Evolutionary conservation across 2,888 invertebrate genomes (phyloP), one percentile per base, ranked within the genome.

Genomic region (Carterocephalus palaemon): DNA sequence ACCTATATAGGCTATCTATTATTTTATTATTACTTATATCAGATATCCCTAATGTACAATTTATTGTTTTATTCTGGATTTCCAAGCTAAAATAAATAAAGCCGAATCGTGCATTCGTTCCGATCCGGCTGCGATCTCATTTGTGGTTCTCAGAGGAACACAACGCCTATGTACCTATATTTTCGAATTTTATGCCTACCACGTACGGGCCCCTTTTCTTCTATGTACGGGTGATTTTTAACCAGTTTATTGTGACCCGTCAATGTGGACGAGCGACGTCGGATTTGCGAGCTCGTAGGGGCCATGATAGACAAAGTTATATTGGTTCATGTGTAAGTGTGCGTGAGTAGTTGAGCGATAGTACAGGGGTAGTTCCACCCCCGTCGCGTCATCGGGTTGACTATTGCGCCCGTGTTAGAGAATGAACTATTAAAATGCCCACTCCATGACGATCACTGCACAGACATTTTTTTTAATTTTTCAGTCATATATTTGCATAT

Each of bases 131-230:
- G 60, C 70, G 68, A 75, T 75, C 82, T 80, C 80, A 82, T 82
- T 81, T 82, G 77, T 67, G 74, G 75, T 62, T 64, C 66, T 60
- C 64, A 65, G 65, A 62, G 66, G 68, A 72, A 69, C 70, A 66
- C 57, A 63, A 64, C 64, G 62, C 57, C 67, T 73, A 74, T 62
- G 60, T 73, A 67, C 55, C 68, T 82, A 79, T 76, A 80, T 80
- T 84, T 83, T 79, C 72, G 72, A 82, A 83, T 83, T 84, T 84
- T 84, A 83, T 82, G 82, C 81, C 77, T 78, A 74, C 76, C 70
- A 64, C 74, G 72, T 73, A 53, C 59, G 55, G 56, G 55, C 52
- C 56, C 54, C 60, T 51, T 54, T 47, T 22, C 43, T 39, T 20
- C 39, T 2, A 43, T 56, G 67, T 69, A 74, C 68, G 74, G 51